phyloP scores from a whole-genome alignment of 2,888 invertebrate genomes.

The Dicyrtomina minuta region DNA sequence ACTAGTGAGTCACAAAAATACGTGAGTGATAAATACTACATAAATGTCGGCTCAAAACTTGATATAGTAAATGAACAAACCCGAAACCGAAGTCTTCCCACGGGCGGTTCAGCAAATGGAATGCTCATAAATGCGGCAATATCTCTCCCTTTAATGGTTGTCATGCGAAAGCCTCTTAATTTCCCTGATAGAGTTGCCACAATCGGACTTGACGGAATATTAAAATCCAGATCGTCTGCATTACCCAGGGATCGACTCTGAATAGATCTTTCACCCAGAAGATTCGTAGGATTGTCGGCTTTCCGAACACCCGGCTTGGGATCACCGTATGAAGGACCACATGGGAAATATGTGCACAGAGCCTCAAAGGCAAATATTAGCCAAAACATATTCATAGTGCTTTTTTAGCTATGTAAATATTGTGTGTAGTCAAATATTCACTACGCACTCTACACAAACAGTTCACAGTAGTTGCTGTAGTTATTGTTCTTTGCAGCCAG shows the following conservation, averaged over 20 bases:
- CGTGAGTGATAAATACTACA: no score
- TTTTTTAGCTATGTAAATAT: no score
- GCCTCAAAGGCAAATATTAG: conserved; percentile 30
- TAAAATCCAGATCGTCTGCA: background rate
- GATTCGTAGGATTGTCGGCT: background rate
- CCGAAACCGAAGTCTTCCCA: conserved; percentile 26
- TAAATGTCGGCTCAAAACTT: no score
- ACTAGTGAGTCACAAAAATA: background rate
- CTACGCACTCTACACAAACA: no score
- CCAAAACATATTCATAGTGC: conserved; percentile 19
- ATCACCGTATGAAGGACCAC: conserved; percentile 19
- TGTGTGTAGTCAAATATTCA: no score
- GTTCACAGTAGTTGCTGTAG: no score
- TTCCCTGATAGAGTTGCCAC: conserved; percentile 43
- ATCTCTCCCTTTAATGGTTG: conserved; percentile 39
- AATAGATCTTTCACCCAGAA: conserved; percentile 8
- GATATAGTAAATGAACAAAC: conserved; percentile 11
- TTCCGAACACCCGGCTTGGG: conserved; percentile 21
- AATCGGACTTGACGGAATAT: conserved; percentile 30
- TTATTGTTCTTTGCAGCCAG: no score
- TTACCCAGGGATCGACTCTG: conserved; percentile 12
- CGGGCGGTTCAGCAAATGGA: conserved; percentile 34
- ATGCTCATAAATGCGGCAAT: conserved; percentile 43
- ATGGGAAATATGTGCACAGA: conserved; percentile 23
- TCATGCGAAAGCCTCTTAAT: conserved; percentile 44